A percentile compares a stretch with the other conserved stretches of the same genome.
Evolutionary conservation across 2,888 invertebrate genomes (phyloP).

Genomic region (Venusia cambrica): DNA sequence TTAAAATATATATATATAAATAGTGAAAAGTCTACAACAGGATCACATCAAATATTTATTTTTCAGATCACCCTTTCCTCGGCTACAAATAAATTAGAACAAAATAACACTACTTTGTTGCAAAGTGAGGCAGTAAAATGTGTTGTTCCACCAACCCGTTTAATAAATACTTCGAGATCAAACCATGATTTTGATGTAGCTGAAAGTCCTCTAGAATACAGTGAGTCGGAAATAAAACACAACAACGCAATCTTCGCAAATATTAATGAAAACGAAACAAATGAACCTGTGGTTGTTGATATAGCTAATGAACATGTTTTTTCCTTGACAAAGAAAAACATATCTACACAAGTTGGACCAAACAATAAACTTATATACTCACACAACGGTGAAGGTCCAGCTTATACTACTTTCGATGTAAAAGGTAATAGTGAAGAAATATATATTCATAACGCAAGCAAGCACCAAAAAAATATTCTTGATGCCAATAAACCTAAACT

Average conservation of each 20-base stretch:
- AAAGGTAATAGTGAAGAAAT: slow-evolving; percentile 1
- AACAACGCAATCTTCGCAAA: slow-evolving; percentile 1
- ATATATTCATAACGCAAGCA: slow-evolving; percentile 4
- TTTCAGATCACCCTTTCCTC: slow-evolving; percentile 12
- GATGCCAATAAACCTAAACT: slow-evolving; percentile 16
- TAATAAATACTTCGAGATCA: neutral
- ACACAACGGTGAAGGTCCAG: slow-evolving; percentile 3
- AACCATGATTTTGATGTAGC: slow-evolving; percentile 1
- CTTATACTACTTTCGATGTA: slow-evolving; percentile 6
- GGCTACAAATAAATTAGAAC: slow-evolving; percentile 7
- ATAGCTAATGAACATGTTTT: neutral
- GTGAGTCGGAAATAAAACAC: slow-evolving; percentile 2
- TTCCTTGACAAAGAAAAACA: slow-evolving; percentile 1
- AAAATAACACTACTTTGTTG: slow-evolving; percentile 5
- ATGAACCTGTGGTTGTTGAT: neutral
- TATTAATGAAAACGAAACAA: too few species aligned
- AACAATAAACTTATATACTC: slow-evolving; percentile 6
- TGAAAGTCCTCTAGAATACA: neutral
- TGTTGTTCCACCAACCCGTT: neutral
- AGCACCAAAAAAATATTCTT: slow-evolving; percentile 3
- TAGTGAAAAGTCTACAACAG: too few species aligned
- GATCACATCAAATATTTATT: too few species aligned
- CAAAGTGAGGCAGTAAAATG: slow-evolving; percentile 1
- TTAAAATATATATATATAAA: too few species aligned
- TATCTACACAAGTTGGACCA: neutral